Evolutionary conservation across 2,888 invertebrate genomes (phyloP), one percentile per base, ranked within the genome.

Genomic region (Microdon myrmicae): DNA sequence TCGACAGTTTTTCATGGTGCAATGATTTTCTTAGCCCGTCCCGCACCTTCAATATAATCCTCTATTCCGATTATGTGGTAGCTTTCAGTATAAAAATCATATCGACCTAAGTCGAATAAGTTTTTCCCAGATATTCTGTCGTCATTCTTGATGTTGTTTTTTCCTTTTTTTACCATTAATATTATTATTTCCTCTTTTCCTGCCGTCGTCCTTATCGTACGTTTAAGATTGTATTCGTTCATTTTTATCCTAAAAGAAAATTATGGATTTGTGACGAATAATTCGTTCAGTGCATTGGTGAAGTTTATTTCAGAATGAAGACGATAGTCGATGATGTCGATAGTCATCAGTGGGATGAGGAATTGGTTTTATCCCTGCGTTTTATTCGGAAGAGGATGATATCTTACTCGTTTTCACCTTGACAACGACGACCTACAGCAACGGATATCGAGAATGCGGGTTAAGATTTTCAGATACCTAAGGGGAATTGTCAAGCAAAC

Each of bases 191-290:
- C 6, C 8, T 25, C n/a, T 10, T 22, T 13, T 7, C 31, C 37
- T 5, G 3, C 35, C 22, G 10, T 6, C 3, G 20, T 23, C 9
- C 19, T 49, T n/a, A n/a, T n/a, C n/a, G n/a, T n/a, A n/a, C n/a
- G n/a, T 37, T 10, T 6, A 3, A 26, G 23, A 54, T 54, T 53
- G 43, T 54, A 60, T 54, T 43, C 41, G 48, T 48, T 23, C 54
- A 37, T 54, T 54, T 48, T 54, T 43, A 54, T 60, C 47, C 48
- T 25, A 54, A 54, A 48, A 48, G 60, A 54, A 60, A 60, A 54
- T 60, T 60, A 60, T 60, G 60, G 60, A 60, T 60, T 60, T 60
- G 37, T 43, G 43, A 55, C 32, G 48, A 60, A 60, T 54, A 54
- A 59, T 53, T 47, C 60, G 25, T 44, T 48, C 43, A 48, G 48